Base-by-base conservation (phyloP, 2,888 invertebrate genomes). In the Meteorus colon region DNA sequence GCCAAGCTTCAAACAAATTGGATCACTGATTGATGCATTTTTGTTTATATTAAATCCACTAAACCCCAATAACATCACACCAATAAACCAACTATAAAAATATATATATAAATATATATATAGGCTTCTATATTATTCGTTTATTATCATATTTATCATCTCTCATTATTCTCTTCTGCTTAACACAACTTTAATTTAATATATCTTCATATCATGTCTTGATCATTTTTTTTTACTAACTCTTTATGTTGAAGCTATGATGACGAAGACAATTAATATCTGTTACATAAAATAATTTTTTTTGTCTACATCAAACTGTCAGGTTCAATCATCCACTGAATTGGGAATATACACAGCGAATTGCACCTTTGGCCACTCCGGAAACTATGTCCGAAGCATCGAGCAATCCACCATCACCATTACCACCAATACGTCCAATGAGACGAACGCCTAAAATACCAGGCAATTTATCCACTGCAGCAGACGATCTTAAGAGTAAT, bases 301-400 rank as follows among this genome's bases (percentile, higher is more conserved):
- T n/a, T 34, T 16, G 3, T 41, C 41, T 4, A 41, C n/a, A 31
- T 8, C 27, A 34, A 29, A 37, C n/a, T 55, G 59, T 41, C 75
- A 83, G 85, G 70, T 82, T 81, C 74, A 80, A 79, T 73, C 82
- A 81, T 75, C 81, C 81, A 31, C 73, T 83, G 80, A 78, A 87
- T 79, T 85, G 89, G 89, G 84, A 88, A 79, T 82, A 86, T 76
- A 69, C 84, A 63, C 81, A 85, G 77, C 82, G 94, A 0, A 89
- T 93, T 77, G 96, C 96, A 0, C 96, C 96, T 0, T 87, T 96
- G 29, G 96, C 96, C 12, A 95, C 95, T 71, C 96, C 96, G 0
- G 96, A 96, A 87, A 95, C 95, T 0, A 89, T 96, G 16, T 96
- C 95, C 0, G 96, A 96, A 87, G 92, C 95, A n/a, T 95, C 95